Evolutionary conservation across 2,113 vertebrate species (phyloP), one percentile per base, ranked within the genome.

Genomic region (Craseonycteris thonglongyai): DNA sequence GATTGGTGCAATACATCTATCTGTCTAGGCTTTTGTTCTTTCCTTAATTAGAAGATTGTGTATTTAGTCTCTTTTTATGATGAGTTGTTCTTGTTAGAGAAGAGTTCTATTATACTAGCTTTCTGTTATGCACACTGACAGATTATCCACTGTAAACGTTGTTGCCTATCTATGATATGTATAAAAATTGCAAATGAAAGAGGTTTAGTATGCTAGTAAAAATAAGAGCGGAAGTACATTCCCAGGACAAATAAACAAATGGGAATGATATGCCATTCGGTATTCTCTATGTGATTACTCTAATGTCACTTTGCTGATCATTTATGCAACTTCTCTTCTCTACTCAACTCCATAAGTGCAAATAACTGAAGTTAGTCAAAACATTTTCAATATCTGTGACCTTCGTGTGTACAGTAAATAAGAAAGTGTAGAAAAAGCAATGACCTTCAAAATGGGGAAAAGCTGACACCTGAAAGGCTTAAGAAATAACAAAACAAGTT

Each of bases 291-390:
- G 85, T 58, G 69, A 89, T 35, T 14, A 49, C 38, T 72, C 38
- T 72, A 63, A 86, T 68, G 61, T 58, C 86, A 90, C 63, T 89
- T 45, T 61, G 81, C 86, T 76, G 35, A 54, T 75, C 86, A 89
- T 83, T 30, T 21, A 91, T 28, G 76, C 76, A 19, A 9, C 40
- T 93, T 33, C 59, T 14, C 54, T 89, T 86, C 63, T 91, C n/a
- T 56, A 10, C 42, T 79, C 80, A 63, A 72, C 71, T 66, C 42
- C 69, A 33, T 72, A 90, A 91, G 88, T 93, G 80, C 90, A 90
- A 90, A 94, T 96, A 96, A 96, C 94, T 94, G 93, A 91, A 86
- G 84, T 63, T 51, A 96, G 93, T 94, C 90, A 91, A 93, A 95
- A 94, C 71, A 96, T 92, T 95, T 68, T 35, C 38, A 93, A 51